A percentile compares a stretch with the other conserved stretches of the same genome.
phyloP scores from a whole-genome alignment of 2,113 vertebrate genomes.

The Procavia capensis region DNA sequence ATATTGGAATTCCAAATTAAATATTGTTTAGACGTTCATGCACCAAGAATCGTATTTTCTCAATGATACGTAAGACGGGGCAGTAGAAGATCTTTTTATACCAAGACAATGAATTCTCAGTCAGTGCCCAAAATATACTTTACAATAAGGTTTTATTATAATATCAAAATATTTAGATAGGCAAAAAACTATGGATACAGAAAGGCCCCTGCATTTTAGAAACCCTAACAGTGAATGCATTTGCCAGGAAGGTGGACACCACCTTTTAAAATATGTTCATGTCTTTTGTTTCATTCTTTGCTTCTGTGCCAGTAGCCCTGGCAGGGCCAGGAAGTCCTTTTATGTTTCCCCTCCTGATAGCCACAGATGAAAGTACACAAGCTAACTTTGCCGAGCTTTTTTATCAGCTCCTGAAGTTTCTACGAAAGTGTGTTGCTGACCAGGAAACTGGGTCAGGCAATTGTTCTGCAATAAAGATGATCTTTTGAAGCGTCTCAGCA shows the following conservation, averaged over 20 bases:
- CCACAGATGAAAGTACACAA: slow-evolving; percentile 75
- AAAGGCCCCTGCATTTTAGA: neutral
- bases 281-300: slow-evolving; percentile 69
- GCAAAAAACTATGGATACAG: neutral
- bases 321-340: slow-evolving; percentile 70
- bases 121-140: slow-evolving; percentile 3
- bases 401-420: slow-evolving; percentile 83
- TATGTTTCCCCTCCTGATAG: slow-evolving; percentile 52
- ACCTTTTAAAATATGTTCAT: slow-evolving; percentile 14
- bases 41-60: slow-evolving; percentile 24
- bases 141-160: slow-evolving; percentile 30
- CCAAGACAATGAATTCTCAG: neutral
- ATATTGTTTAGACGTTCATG: slow-evolving; percentile 63
- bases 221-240: slow-evolving; percentile 15
- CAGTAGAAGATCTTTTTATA: slow-evolving; percentile 10
- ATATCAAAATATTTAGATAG: slow-evolving; percentile 65
- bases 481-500: slow-evolving; percentile 84
- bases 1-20: slow-evolving; percentile 67
- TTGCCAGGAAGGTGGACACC: slow-evolving; percentile 27
- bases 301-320: slow-evolving; percentile 32
- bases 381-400: slow-evolving; percentile 79
- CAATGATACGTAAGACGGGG: neutral
- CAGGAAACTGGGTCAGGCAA: slow-evolving; percentile 85
- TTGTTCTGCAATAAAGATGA: slow-evolving; percentile 84
- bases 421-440: slow-evolving; percentile 80